Percentiles rank a stretch among this genome's conserved stretches.
Evolutionary conservation across 2,797 vertebrate genomes (phyloP).

Genomic region (Sebastes paucispinis): DNA sequence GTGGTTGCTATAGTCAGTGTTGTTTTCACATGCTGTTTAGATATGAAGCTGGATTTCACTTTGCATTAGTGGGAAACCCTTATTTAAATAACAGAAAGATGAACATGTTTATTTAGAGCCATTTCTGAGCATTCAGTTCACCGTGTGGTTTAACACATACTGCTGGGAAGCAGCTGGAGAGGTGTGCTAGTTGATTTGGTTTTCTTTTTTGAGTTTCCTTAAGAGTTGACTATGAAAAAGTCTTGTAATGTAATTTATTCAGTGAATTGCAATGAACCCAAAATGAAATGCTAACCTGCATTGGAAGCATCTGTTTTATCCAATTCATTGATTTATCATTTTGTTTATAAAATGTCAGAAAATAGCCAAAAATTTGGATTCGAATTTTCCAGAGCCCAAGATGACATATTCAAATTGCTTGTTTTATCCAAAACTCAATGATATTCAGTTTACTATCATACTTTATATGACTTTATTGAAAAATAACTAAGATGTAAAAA

Average conservation of each 20-base stretch:
- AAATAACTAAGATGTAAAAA: neutral
- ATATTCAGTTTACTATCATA: neutral
- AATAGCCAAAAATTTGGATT: too few species aligned
- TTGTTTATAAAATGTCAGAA: too few species aligned
- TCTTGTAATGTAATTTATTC: neutral
- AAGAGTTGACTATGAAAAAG: neutral
- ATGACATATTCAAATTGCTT: too few species aligned
- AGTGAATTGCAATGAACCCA: rapidly evolving
- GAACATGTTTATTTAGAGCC: neutral
- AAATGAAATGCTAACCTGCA: neutral
- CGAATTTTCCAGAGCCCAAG: too few species aligned
- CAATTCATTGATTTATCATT: too few species aligned
- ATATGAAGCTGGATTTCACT: constrained; percentile 19
- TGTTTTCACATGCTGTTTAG: neutral
- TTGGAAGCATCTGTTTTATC: neutral
- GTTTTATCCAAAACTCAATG: neutral
- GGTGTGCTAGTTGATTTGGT: neutral
- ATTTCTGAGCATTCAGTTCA: neutral
- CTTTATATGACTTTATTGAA: neutral
- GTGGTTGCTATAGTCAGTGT: neutral
- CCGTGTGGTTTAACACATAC: neutral
- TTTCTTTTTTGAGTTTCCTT: neutral
- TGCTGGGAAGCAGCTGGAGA: neutral
- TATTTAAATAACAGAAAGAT: neutral
- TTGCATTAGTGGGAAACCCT: neutral